Evolutionary conservation across 1,140 invertebrate species (phyloP).

Genomic region (Cataglyphis hispanica): DNA sequence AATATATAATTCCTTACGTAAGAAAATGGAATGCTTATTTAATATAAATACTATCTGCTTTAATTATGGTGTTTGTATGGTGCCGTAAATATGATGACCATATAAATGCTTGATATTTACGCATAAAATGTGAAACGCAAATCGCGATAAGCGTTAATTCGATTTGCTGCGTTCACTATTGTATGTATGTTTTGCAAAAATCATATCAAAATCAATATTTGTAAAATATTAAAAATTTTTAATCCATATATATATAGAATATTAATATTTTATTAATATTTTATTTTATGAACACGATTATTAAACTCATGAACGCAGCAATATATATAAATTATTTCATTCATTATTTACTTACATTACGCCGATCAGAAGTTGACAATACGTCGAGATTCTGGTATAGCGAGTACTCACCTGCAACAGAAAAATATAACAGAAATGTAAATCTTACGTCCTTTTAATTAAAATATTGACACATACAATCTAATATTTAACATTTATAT

Average conservation of each 20-base stretch:
- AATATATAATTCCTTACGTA: neutral
- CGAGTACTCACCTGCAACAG: conserved; percentile 45
- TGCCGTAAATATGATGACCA: too few species aligned
- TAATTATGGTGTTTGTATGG: neutral
- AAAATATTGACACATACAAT: neutral
- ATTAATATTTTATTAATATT: too few species aligned
- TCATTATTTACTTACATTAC: conserved; percentile 29
- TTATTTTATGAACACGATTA: neutral
- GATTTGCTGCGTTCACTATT: conserved; percentile 6
- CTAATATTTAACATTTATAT: neutral
- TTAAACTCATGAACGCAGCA: neutral
- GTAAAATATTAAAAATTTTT: neutral
- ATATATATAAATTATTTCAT: neutral
- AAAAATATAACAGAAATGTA: conserved; percentile 17
- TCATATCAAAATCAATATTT: neutral
- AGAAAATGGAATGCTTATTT: neutral
- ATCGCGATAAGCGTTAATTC: neutral
- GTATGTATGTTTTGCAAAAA: neutral
- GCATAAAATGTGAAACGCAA: conserved; percentile 27
- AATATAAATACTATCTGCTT: neutral
- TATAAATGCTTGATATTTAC: conserved; percentile 6
- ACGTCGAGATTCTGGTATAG: neutral
- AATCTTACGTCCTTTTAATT: neutral
- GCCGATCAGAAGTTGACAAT: neutral
- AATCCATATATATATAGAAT: neutral